Evolutionary conservation across 1,140 invertebrate genomes (phyloP), one percentile per base, ranked within the genome.

Genomic region (Eriosoma lanigerum): DNA sequence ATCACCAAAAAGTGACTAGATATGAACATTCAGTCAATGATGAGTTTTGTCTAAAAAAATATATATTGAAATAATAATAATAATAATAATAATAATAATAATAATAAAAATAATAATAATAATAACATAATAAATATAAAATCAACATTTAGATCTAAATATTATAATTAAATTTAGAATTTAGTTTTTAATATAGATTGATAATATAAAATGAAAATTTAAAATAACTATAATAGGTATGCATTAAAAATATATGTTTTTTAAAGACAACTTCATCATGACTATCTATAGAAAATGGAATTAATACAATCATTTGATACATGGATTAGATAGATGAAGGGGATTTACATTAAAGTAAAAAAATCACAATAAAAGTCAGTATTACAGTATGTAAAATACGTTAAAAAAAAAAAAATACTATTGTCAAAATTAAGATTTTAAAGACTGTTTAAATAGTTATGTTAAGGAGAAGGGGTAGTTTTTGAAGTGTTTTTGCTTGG

Each of bases 1-100:
- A 17, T 62, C 75, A 78, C 75, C 38, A 26, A 62, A 46, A 78
- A 46, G 56, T 78, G 75, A 78, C 75, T 78, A 78, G 75, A 78
- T 26, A 62, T 78, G 56, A 76, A 78, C 21, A 78, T 62, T 78
- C 38, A 78, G 38, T 78, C 56, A 24, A 46, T 62, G 21, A 78
- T 78, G 21, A 78, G 21, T 78, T 78, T 46, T 29, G 56, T 50
- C 38, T 46, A 15, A 60, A 46, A 78, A 72, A 50, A 21, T 52
- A 72, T 19, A 72, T 38, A 29, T 4, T 13, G 17, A 4, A 26
- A 17, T 32, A 32, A 13, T 21, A 62, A 17, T 17, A 29, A 72
- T 29, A 68, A 38, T 32, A 64, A 73, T 13, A 73, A 73, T 32
- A 72, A 50, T 21, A 72, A 72, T 26, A 70, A 26, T 15, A 26